A percentile compares a stretch with the other conserved stretches of the same genome.
Evolutionary conservation across 2,113 vertebrate genomes (phyloP).

Genomic region (Bufo gargarizans): DNA sequence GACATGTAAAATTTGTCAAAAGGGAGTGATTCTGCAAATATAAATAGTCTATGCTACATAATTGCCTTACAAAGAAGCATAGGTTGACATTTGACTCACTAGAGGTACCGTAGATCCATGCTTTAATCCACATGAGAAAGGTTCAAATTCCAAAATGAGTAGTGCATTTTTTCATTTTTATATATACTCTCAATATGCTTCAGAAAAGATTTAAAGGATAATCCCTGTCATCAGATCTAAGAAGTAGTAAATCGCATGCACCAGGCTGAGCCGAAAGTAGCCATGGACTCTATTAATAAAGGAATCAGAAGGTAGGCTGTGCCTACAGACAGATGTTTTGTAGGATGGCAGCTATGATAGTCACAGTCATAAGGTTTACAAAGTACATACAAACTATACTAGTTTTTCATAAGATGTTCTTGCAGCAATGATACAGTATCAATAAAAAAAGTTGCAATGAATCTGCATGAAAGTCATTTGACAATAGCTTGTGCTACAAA

Average conservation of each 20-base stretch:
- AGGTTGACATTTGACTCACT: too few species aligned
- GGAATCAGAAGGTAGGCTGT: background rate
- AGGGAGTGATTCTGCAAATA: too few species aligned
- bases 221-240: background rate
- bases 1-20: too few species aligned
- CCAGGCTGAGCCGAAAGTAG: background rate
- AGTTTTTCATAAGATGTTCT: background rate
- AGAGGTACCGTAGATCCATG: background rate
- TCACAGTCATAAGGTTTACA: background rate
- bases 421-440: too few species aligned
- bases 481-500: too few species aligned
- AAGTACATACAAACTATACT: too few species aligned
- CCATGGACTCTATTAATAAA: background rate
- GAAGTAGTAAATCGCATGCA: background rate
- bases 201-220: background rate
- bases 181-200: background rate
- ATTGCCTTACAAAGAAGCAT: too few species aligned
- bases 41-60: too few species aligned
- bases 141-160: background rate
- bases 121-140: background rate
- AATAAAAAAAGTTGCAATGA: too few species aligned
- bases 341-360: too few species aligned
- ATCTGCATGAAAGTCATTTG: too few species aligned
- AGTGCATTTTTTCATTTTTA: background rate
- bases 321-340: background rate